Conservation (phyloP, 2,797 vertebrate species). For the Muraenolepis orangiensis region DNA sequence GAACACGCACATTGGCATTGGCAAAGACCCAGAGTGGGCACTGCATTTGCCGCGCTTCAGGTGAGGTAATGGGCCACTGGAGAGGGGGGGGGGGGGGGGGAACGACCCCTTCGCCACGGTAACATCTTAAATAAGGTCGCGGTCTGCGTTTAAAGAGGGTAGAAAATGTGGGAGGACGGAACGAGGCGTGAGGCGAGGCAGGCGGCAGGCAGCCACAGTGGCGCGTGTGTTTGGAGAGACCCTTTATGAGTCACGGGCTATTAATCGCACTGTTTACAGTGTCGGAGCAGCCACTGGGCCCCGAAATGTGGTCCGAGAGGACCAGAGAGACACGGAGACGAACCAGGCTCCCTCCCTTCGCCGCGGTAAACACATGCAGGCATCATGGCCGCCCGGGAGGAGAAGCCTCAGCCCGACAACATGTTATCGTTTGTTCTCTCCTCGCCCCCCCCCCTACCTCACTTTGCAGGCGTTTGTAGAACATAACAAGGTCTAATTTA, state of each 20-base stretch:
- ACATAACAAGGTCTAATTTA: constrained; percentile 57
- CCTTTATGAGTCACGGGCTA: constrained; percentile 74
- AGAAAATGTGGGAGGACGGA: constrained; percentile 54
- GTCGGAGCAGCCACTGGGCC: constrained; percentile 67
- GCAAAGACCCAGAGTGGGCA: constrained; percentile 20
- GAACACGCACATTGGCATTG: constrained; percentile 35
- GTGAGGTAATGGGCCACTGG: constrained; percentile 42
- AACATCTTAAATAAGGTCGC: constrained; percentile 46
- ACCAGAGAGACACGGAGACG: constrained; percentile 61
- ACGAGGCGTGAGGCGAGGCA: constrained; percentile 40
- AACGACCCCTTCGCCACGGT: constrained; percentile 23
- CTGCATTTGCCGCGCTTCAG: constrained; percentile 9
- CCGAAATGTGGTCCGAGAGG: constrained; percentile 54
- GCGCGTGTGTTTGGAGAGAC: constrained; percentile 67
- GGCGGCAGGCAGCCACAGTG: constrained; percentile 48
- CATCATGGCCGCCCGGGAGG: constrained; percentile 26
- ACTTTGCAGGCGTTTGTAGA: constrained; percentile 56
- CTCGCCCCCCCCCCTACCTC: constrained; percentile 13
- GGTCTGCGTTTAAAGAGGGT: constrained; percentile 34
- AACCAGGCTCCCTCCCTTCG: constrained; percentile 54
- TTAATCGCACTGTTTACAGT: constrained; percentile 80
- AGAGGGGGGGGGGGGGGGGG: too few relatives aligned
- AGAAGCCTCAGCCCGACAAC: constrained; percentile 23
- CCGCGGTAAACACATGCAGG: constrained; percentile 51
- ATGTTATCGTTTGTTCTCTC: constrained; percentile 30